A percentile compares a stretch with the other conserved stretches of the same genome.
phyloP scores from a whole-genome alignment of 2,888 invertebrate species.

The Gnatocerus cornutus region DNA sequence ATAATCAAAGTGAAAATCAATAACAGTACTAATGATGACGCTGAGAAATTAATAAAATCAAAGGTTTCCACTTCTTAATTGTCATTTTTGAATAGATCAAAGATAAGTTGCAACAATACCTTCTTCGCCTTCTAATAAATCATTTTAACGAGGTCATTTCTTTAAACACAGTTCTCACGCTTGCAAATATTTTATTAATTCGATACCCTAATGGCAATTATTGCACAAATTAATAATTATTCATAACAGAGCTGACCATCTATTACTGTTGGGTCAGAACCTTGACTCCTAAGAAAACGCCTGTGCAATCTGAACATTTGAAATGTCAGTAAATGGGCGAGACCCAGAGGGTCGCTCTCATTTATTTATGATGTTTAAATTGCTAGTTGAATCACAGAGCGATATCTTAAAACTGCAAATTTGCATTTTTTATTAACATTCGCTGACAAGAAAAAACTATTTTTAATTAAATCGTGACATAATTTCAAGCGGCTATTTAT shows the following conservation, averaged over 20 bases:
- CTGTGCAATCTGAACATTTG: not conserved
- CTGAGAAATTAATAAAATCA: no score
- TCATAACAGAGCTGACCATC: slow-evolving; percentile 15
- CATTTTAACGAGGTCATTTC: slow-evolving; percentile 7
- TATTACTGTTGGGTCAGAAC: slow-evolving; percentile 16
- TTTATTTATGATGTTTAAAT: slow-evolving; percentile 6
- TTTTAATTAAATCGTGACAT: slow-evolving; percentile 2
- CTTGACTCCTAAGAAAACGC: slow-evolving; percentile 16
- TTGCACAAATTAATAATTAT: slow-evolving; percentile 20
- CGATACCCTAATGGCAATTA: slow-evolving; percentile 3
- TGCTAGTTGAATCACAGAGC: not conserved
- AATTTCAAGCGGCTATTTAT: not conserved
- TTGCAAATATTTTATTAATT: not conserved
- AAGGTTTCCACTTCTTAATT: not conserved
- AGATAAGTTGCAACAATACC: slow-evolving; percentile 1
- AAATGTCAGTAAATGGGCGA: slow-evolving; percentile 13
- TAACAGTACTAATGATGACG: slow-evolving; percentile 1
- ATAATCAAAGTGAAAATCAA: slow-evolving; percentile 2
- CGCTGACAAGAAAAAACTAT: not conserved
- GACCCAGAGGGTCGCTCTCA: slow-evolving; percentile 11
- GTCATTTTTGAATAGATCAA: not conserved
- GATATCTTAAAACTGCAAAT: not conserved
- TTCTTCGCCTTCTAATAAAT: slow-evolving; percentile 3
- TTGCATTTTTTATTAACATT: not conserved
- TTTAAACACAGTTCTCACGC: slow-evolving; percentile 6